Conservation (phyloP, 2,888 invertebrate genomes). For the Hirtodrosophila trivittata region DNA sequence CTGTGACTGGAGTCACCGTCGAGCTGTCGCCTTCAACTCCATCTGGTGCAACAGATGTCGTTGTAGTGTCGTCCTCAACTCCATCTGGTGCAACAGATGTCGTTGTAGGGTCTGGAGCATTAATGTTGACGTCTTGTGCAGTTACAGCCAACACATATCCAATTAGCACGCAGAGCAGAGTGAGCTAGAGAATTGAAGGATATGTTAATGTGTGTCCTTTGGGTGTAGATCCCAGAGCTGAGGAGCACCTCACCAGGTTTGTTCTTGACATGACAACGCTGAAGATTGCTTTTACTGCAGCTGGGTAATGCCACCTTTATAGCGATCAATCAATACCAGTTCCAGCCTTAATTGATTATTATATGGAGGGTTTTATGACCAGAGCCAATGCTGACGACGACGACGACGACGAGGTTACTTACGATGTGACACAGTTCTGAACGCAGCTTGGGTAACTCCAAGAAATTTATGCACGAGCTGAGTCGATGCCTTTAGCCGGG, state of each 20-base stretch:
- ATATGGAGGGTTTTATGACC: constrained; percentile 17
- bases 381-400: constrained; percentile 23
- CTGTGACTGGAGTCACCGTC: too few relatives aligned
- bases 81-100: background rate
- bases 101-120: too few relatives aligned
- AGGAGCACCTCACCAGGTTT: constrained; percentile 18
- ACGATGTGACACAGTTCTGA: constrained; percentile 14
- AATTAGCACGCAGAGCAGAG: constrained; percentile 12
- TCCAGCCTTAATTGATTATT: constrained; percentile 45
- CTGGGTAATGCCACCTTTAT: constrained; percentile 47
- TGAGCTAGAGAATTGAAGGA: constrained; percentile 17
- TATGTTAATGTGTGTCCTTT: background rate
- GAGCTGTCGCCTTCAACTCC: too few relatives aligned
- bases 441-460: constrained; percentile 30
- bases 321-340: constrained; percentile 11
- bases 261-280: constrained; percentile 24
- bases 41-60: background rate
- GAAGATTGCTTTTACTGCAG: background rate
- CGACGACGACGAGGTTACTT: background rate
- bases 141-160: constrained; percentile 3
- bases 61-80: too few relatives aligned
- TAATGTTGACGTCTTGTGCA: constrained; percentile 12
- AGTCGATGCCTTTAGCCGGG: constrained; percentile 30
- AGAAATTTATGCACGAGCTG: constrained; percentile 8
- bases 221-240: too few relatives aligned